A percentile compares a stretch with the other conserved stretches of the same genome.
Conservation (phyloP, 2,797 vertebrate species). For the Spheniscus humboldti region DNA sequence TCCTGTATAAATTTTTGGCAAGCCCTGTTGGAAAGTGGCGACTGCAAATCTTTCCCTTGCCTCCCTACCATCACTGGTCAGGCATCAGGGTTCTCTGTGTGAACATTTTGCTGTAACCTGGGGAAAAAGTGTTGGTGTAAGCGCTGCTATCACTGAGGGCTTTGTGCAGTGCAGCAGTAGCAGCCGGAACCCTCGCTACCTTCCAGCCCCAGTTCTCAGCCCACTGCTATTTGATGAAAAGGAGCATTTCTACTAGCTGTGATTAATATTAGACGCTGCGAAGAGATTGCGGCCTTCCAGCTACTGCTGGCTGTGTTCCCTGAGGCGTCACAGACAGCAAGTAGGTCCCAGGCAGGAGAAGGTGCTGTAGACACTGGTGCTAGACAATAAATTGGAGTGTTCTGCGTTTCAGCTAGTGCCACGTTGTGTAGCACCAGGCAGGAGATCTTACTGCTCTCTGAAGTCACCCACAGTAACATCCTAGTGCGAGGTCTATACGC, state of each 20-base stretch:
- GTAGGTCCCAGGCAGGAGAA: neutral
- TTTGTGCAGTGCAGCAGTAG: neutral
- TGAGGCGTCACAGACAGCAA: neutral
- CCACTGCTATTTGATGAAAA: neutral
- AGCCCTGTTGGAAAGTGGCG: neutral
- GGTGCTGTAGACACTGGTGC: neutral
- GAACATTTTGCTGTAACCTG: neutral
- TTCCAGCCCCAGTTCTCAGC: neutral
- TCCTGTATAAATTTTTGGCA: accelerated
- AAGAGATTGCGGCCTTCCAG: neutral
- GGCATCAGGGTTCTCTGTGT: accelerated
- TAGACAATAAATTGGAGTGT: too few relatives aligned
- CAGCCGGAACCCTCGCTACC: neutral
- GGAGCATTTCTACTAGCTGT: neutral
- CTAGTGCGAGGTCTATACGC: accelerated
- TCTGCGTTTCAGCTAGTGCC: neutral
- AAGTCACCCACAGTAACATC: neutral
- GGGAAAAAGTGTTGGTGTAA: neutral
- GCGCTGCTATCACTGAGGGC: neutral
- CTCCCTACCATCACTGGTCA: accelerated
- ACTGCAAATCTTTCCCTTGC: neutral
- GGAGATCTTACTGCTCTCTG: neutral
- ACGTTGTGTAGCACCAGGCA: neutral
- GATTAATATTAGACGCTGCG: neutral
- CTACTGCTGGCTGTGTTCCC: neutral